These are phyloP conservation scores for Thunnus maccoyii DNA, from an alignment of 2,113 vertebrate species.

Conservation along the genomic window DNA sequence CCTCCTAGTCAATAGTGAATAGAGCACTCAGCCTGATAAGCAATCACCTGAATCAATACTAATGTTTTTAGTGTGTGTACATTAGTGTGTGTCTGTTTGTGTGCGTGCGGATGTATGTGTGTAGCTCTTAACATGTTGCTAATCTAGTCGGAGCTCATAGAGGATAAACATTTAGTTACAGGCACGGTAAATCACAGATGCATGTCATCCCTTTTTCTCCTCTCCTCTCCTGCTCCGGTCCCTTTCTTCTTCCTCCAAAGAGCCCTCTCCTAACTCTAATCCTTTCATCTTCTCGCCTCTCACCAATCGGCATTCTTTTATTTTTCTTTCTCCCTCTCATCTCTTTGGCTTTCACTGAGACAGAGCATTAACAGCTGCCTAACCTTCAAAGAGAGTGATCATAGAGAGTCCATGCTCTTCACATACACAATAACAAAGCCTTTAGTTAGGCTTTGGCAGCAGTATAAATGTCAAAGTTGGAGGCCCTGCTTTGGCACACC, in stretches of 20 bases:
- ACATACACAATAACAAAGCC: constrained; percentile 50
- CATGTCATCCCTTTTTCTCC: constrained; percentile 47
- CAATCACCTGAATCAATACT: constrained; percentile 88
- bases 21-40: constrained; percentile 86
- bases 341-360: constrained; percentile 59
- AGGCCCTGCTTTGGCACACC: constrained; percentile 37
- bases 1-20: constrained; percentile 82
- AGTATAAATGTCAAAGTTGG: constrained; percentile 68
- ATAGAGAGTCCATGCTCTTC: constrained; percentile 41
- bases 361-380: constrained; percentile 53
- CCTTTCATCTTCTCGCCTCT: constrained; percentile 69
- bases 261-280: constrained; percentile 32
- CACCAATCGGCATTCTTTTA: constrained; percentile 53
- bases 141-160: constrained; percentile 77
- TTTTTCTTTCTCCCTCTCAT: constrained; percentile 56
- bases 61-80: constrained; percentile 81
- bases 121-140: constrained; percentile 70
- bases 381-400: constrained; percentile 76
- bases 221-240: background rate
- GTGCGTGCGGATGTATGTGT: constrained; percentile 35
- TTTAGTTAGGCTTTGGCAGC: constrained; percentile 54
- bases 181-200: constrained; percentile 63
- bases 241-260: constrained; percentile 40
- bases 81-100: constrained; percentile 50
- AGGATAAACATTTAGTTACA: constrained; percentile 77